phyloP scores from a whole-genome alignment of 2,797 vertebrate genomes.

The Pangasius larnaudii region DNA sequence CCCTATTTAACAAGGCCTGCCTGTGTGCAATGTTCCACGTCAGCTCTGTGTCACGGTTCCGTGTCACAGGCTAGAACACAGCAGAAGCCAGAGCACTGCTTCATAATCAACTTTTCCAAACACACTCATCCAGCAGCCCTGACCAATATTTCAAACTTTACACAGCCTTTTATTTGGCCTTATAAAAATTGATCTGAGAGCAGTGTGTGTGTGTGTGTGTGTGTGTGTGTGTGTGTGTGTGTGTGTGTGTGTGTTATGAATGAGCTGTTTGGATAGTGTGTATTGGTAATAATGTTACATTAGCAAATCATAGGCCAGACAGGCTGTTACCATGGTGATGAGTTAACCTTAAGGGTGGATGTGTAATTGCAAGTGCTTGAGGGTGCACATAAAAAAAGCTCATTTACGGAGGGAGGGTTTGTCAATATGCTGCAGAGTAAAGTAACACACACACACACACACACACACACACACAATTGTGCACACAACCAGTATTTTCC shows the following conservation, averaged over 20 bases:
- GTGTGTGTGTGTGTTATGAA: constrained; percentile 13
- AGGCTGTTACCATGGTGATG: constrained; percentile 48
- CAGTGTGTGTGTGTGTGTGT: neutral
- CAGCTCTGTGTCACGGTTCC: constrained; percentile 44
- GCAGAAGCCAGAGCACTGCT: neutral
- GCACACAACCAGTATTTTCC: neutral
- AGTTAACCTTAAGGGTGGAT: constrained; percentile 52
- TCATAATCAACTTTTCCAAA: neutral
- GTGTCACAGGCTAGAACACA: constrained; percentile 23
- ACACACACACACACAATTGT: constrained; percentile 1
- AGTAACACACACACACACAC: constrained; percentile 11
- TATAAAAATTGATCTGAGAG: constrained; percentile 16
- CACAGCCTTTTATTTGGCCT: neutral
- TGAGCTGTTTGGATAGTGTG: neutral
- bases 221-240: constrained; percentile 1
- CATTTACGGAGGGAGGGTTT: constrained; percentile 38
- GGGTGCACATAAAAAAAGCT: constrained; percentile 44
- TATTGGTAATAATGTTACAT: constrained; percentile 34
- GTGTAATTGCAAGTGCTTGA: constrained; percentile 45
- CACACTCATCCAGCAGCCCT: neutral
- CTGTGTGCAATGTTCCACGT: constrained; percentile 36
- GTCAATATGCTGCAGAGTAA: constrained; percentile 35
- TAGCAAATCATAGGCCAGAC: constrained; percentile 23
- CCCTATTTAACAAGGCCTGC: constrained; percentile 42
- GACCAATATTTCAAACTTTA: neutral